Evolutionary conservation across 2,888 invertebrate genomes (phyloP), one percentile per base, ranked within the genome.

Genomic region (Pecten maximus): DNA sequence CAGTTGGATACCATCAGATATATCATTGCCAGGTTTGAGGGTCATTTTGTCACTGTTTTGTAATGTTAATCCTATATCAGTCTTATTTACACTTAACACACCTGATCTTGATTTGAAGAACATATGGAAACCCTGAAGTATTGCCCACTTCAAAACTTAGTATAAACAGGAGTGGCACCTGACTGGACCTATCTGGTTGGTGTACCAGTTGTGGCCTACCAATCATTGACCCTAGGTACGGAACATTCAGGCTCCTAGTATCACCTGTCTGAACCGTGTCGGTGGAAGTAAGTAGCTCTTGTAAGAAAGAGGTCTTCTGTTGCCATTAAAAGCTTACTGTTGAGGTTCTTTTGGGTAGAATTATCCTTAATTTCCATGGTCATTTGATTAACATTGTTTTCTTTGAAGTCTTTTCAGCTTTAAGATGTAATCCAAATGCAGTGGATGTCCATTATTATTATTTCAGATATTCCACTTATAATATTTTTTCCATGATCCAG

Each of bases 171-270:
- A 19, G 23, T 54, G 23, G 50, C 23, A 54, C 50, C 12, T 74
- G 74, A 74, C 35, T 74, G 74, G 74, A 74, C 74, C 19, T 12
- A 44, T 44, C 44, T 54, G 19, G 54, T 54, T 54, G 16, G 35
- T 74, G 35, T 35, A 74, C 74, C 74, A 74, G 74, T 74, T 74
- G 74, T 28, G 74, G 74, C 74, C 74, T 74, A 74, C 74, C 74
- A 74, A 74, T 74, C 74, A 74, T 74, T 74, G 74, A 74, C 74
- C 74, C 74, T 74, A 12, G 3, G 23, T 60, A 60, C 74, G 35
- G 10, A 74, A 74, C 74, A 35, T 74, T 74, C 44, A 35, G 74
- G 35, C 2, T 60, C 60, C 23, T 8, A 23, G 35, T 10, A 74
- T 35, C 74, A 74, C 35, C 74, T 74, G 74, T 74, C 74, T 74